Percentiles rank a stretch among this genome's conserved stretches.
These are phyloP conservation scores for Oceanodroma tethys DNA, from an alignment of 2,113 vertebrate species.

Conservation along the genomic window DNA sequence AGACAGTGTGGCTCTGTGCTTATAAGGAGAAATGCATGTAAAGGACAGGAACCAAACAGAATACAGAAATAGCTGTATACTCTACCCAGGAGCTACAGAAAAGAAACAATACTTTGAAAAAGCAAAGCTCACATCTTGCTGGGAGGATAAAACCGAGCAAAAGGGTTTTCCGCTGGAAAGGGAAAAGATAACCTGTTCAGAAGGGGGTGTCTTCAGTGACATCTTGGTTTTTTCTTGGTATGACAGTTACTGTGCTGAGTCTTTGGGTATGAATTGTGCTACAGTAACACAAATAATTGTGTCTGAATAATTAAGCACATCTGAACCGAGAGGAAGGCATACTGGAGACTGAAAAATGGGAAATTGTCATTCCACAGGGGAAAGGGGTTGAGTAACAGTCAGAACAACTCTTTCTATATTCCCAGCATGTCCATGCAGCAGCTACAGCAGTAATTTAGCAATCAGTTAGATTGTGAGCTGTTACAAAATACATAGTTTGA, in stretches of 20 bases:
- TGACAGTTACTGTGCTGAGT: not conserved
- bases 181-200: not conserved
- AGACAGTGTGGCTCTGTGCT: not conserved
- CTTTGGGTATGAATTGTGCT: not conserved
- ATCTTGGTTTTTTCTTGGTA: not conserved
- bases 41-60: not conserved
- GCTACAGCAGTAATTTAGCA: slow-evolving; percentile 18
- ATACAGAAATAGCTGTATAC: not conserved
- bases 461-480: slow-evolving; percentile 44
- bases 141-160: not conserved
- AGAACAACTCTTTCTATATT: not conserved
- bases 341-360: not conserved
- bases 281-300: not conserved
- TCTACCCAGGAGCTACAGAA: not conserved
- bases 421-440: not conserved
- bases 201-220: not conserved
- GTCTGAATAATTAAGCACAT: not conserved
- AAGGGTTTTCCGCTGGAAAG: not conserved
- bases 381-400: not conserved
- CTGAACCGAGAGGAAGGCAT: not conserved
- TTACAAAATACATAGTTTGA: slow-evolving; percentile 16
- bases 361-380: not conserved
- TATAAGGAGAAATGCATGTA: not conserved
- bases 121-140: not conserved
- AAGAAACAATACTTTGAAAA: not conserved